Evolutionary conservation across 2,113 vertebrate species (phyloP), one percentile per base, ranked within the genome.

Genomic region (Miniopterus natalensis): DNA sequence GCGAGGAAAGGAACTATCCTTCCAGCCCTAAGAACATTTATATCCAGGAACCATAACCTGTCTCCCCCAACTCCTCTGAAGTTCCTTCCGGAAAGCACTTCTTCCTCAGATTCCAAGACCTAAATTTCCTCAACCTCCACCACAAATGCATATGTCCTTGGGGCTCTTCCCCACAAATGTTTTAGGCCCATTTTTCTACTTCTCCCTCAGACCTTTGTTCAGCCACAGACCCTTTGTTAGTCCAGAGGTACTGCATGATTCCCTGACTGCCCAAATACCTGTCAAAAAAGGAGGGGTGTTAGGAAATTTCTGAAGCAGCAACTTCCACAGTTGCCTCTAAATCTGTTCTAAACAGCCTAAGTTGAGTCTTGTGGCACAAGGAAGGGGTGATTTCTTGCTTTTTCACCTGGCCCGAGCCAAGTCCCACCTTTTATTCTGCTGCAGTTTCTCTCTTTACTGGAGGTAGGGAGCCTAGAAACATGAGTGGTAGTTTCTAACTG

Each of bases 391-490:
- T 61, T 91, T 79, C 79, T 89, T 79, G 93, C 40, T 68, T 90
- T 92, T 88, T 71, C 88, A 68, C 13, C 61, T 92, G 79, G 53
- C 93, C 73, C 63, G 86, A 36, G 84, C 92, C 92, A 96, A 94
- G 94, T 95, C 92, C 97, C 92, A 86, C 92, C 96, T 93, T 92
- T 81, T 74, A 70, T 47, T 80, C 84, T 94, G 78, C 94, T 92
- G 90, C 94, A 63, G 73, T 85, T 95, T 75, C 73, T 74, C 42
- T 77, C 59, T 90, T 25, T n/a, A 25, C 1, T 92, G 61, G 68
- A 61, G 40, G 55, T 42, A 42, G 78, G 87, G 83, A 59, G 73
- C 84, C 93, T 81, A 29, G 31, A 18, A 88, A 63, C 8, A 3
- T 27, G 61, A 78, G 63, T 65, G 59, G 78, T 89, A 71, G 47